These are phyloP conservation scores for Microdon myrmicae DNA, from an alignment of 2,888 invertebrate species.

Conservation along the genomic window DNA sequence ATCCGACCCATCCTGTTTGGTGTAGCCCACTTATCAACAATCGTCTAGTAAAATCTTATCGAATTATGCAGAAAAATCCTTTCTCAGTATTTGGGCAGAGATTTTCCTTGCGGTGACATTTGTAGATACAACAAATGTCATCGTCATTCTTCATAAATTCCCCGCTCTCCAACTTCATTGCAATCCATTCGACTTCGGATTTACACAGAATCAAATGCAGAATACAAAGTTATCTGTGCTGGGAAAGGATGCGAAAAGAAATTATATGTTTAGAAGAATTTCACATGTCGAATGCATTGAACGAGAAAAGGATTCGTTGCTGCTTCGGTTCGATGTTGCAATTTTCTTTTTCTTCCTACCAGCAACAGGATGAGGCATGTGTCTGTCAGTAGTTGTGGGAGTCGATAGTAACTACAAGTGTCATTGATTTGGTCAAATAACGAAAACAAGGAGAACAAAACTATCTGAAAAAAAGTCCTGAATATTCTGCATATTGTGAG, in stretches of 20 bases:
- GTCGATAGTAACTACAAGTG: too few relatives aligned
- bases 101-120: constrained; percentile 50
- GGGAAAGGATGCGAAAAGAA: neutral
- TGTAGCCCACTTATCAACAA: constrained; percentile 10
- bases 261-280: constrained; percentile 39
- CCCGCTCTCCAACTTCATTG: neutral
- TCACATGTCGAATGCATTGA: constrained; percentile 50
- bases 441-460: constrained; percentile 24
- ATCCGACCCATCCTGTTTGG: too few relatives aligned
- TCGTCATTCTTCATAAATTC: constrained; percentile 45
- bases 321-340: too few relatives aligned
- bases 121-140: constrained; percentile 50
- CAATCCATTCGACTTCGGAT: neutral
- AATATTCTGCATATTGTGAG: constrained; percentile 45
- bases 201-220: constrained; percentile 24
- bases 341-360: too few relatives aligned
- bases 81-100: constrained; percentile 28
- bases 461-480: neutral
- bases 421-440: constrained; percentile 48
- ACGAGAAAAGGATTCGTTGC: constrained; percentile 35
- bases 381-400: too few relatives aligned
- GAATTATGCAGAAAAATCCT: constrained; percentile 49
- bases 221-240: too few relatives aligned
- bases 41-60: constrained; percentile 32
- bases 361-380: constrained; percentile 44